These are phyloP conservation scores for Acrobasis suavella DNA, from an alignment of 2,888 invertebrate species.

Conservation along the genomic window DNA sequence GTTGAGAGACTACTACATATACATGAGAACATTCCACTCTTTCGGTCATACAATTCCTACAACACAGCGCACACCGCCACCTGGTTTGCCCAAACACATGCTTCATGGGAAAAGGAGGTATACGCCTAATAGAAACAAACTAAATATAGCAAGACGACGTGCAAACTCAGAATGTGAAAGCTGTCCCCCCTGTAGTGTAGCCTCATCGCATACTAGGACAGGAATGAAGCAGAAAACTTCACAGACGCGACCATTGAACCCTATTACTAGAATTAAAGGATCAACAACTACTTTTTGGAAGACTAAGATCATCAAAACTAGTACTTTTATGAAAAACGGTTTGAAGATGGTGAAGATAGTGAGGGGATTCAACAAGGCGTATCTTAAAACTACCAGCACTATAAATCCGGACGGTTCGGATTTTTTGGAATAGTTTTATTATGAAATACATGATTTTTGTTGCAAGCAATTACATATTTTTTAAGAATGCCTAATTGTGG, in stretches of 20 bases:
- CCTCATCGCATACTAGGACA: background rate
- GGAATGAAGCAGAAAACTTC: background rate
- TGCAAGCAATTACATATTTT: background rate
- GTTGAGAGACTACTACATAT: constrained; percentile 41
- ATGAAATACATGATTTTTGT: background rate
- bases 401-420: background rate
- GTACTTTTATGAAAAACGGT: constrained; percentile 3
- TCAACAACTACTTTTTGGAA: background rate
- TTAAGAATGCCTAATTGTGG: too few relatives aligned
- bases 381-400: background rate
- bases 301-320: constrained; percentile 6
- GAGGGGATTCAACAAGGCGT: background rate
- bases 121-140: constrained; percentile 18
- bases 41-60: constrained; percentile 36
- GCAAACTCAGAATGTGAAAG: background rate
- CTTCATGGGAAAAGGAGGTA: constrained; percentile 43
- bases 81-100: constrained; percentile 38
- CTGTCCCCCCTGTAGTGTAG: background rate
- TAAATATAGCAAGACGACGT: background rate
- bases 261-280: too few relatives aligned
- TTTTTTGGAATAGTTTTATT: constrained; percentile 3
- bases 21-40: constrained; percentile 25
- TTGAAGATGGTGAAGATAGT: background rate
- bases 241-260: background rate
- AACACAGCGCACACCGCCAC: constrained; percentile 24